A percentile compares a stretch with the other conserved stretches of the same genome.
phyloP scores from a whole-genome alignment of 2,888 invertebrate genomes.

The Xestia rhomboidea region DNA sequence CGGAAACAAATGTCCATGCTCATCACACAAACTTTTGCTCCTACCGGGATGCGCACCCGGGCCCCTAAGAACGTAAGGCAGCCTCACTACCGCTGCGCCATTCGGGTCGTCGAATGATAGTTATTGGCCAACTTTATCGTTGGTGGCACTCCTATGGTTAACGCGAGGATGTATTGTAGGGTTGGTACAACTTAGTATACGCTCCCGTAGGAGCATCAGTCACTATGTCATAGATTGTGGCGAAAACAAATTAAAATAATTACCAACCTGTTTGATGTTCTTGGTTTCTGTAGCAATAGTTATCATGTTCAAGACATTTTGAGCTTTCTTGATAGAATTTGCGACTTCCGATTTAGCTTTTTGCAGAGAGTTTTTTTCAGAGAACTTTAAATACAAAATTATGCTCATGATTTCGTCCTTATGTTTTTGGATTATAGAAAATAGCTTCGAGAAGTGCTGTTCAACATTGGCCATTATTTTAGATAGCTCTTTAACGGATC shows the following conservation, averaged over 20 bases:
- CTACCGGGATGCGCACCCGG: too few species aligned
- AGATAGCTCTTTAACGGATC: slow-evolving; percentile 73
- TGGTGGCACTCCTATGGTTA: too few species aligned
- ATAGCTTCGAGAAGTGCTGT: slow-evolving; percentile 89
- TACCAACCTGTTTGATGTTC: slow-evolving; percentile 77
- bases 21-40: too few species aligned
- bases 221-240: too few species aligned
- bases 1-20: too few species aligned
- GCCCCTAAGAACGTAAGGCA: too few species aligned
- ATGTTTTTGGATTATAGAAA: slow-evolving; percentile 88
- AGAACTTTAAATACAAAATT: slow-evolving; percentile 76
- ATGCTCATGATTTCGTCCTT: slow-evolving; percentile 85
- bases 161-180: too few species aligned
- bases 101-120: too few species aligned
- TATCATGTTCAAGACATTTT: slow-evolving; percentile 72
- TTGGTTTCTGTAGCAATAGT: slow-evolving; percentile 69
- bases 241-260: slow-evolving; percentile 3
- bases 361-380: slow-evolving; percentile 79
- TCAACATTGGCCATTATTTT: slow-evolving; percentile 80
- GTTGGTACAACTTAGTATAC: too few species aligned
- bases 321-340: slow-evolving; percentile 77
- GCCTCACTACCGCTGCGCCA: too few species aligned
- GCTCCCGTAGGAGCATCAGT: too few species aligned
- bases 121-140: too few species aligned
- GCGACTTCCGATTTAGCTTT: slow-evolving; percentile 77